Conservation (phyloP, 2,888 invertebrate genomes). For the Lysandra coridon region DNA sequence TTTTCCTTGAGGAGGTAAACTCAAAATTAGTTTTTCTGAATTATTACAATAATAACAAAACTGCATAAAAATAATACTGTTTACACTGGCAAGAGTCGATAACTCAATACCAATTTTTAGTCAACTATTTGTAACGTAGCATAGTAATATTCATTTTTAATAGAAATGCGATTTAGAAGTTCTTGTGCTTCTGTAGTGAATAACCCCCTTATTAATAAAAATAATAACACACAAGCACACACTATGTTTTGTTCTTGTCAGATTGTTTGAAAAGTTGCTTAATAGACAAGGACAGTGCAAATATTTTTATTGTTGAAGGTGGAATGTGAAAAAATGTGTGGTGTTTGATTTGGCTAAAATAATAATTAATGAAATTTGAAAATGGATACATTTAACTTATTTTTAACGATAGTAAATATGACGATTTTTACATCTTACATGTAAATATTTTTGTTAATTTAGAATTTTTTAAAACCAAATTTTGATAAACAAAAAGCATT, state of each 20-base stretch:
- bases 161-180: neutral
- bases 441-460: neutral
- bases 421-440: neutral
- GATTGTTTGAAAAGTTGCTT: no score
- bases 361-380: neutral
- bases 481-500: no score
- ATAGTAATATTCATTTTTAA: neutral
- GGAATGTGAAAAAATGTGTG: neutral
- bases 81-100: neutral
- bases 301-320: neutral
- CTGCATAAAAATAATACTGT: neutral
- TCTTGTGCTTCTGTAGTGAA: neutral
- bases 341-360: neutral
- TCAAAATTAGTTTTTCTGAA: neutral
- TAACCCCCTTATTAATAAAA: neutral
- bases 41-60: neutral
- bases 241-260: no score
- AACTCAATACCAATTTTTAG: neutral
- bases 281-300: neutral
- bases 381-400: neutral
- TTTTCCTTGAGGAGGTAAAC: neutral
- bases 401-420: neutral
- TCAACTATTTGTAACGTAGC: neutral
- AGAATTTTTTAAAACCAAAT: no score
- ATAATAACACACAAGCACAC: neutral